Evolutionary conservation across 64 coral and sea anemone species (phyloP), one percentile per base, ranked within the genome.

Genomic region (Montipora sp.): DNA sequence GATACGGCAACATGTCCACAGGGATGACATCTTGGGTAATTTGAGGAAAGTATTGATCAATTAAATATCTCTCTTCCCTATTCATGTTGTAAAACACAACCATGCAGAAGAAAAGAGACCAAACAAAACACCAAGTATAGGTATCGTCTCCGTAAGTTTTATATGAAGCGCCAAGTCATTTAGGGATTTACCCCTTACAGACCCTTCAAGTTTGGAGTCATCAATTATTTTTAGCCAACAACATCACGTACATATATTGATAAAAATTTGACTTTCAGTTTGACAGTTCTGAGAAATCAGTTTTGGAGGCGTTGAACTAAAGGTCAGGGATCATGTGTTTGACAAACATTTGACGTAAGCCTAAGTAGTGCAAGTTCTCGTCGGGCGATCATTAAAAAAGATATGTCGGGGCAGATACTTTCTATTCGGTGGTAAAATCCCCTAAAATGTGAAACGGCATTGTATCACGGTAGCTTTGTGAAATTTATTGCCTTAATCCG

Each of bases 11-110:
- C 90, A 96, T 80, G 61, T 93, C 90, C 36, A 55, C 78, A 44
- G 90, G 90, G 18, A 96, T 89, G 57, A 90, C 78, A 55, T 96
- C 95, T 9, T 90, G 9, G 19, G 80, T 66, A 36, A 96, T 73
- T 48, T 80, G 8, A 5, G 55, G 22, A 13, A 23, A 10, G 18
- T 79, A 59, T 15, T 59, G 61, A 4, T 47, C 59, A 14, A 95
- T 86, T 1, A 95, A 45, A 3, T 90, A 23, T 73, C 81, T 79
- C 18, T 91, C 74, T 80, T 80, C 27, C 20, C 59, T 77, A 13
- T 95, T 21, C 93, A 95, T 95, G 4, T 93, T n/a, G 14, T 22
- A 65, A 5, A 7, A 48, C 45, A 11, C 27, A 44, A 36, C 74
- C 43, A 75, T 75, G 21, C 8, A 8, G 21, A 75, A 22, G 23